Evolutionary conservation across 1,140 invertebrate species (phyloP).

Genomic region (Meteorus sp.): DNA sequence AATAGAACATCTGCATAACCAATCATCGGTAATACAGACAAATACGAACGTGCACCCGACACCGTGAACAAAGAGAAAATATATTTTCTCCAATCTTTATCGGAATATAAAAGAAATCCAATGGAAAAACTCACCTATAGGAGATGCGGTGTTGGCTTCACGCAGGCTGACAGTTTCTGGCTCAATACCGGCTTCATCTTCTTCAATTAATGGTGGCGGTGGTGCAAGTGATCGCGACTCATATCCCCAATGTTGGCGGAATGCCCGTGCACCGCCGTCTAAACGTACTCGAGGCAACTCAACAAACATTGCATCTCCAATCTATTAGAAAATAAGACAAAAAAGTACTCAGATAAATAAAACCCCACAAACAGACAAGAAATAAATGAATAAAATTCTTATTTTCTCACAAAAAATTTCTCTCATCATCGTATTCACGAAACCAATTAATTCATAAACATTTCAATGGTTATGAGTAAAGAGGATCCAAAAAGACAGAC

Average conservation of each 20-base stretch:
- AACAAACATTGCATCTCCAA: slow-evolving; percentile 65
- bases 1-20: no score
- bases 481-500: no score
- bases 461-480: no score
- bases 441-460: no score
- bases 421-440: no score
- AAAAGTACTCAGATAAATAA: background rate
- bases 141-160: slow-evolving; percentile 60
- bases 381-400: background rate
- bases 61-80: background rate
- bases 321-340: slow-evolving; percentile 50
- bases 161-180: slow-evolving; percentile 61
- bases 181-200: slow-evolving; percentile 64
- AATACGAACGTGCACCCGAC: no score
- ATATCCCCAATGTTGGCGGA: slow-evolving; percentile 67
- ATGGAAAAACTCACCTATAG: slow-evolving; percentile 58
- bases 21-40: no score
- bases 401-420: background rate
- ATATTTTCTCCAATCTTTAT: background rate
- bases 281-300: slow-evolving; percentile 70
- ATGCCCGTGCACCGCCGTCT: slow-evolving; percentile 67
- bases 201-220: slow-evolving; percentile 70
- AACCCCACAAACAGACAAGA: background rate
- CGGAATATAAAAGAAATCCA: slow-evolving; percentile 11
- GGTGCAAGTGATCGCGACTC: slow-evolving; percentile 64